A percentile compares a stretch with the other conserved stretches of the same genome.
Conservation (phyloP, 2,888 invertebrate genomes). For the Dichetophora obliterata region DNA sequence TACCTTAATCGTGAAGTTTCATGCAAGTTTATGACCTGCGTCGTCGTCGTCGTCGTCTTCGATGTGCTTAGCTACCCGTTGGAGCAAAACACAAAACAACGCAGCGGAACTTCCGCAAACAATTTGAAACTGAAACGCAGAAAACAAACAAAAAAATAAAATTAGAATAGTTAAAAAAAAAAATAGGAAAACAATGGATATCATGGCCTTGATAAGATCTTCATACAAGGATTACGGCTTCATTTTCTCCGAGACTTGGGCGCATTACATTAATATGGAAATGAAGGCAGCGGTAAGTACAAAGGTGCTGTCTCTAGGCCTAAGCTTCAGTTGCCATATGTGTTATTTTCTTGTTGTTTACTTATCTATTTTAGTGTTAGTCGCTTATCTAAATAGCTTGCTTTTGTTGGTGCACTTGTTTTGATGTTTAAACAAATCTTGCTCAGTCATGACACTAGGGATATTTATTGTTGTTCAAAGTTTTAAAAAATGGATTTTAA, state of each 20-base stretch:
- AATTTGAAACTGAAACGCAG: conserved; percentile 2
- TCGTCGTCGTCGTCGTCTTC: not conserved
- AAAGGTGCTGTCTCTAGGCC: not conserved
- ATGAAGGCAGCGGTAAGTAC: conserved; percentile 72
- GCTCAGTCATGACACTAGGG: too few relatives aligned
- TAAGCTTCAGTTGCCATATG: conserved; percentile 8
- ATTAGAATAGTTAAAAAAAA: conserved; percentile 30
- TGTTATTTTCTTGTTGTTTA: not conserved
- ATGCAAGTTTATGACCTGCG: not conserved
- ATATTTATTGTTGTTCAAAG: too few relatives aligned
- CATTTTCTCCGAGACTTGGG: conserved; percentile 69
- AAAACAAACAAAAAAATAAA: not conserved
- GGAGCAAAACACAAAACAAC: not conserved
- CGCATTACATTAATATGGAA: conserved; percentile 72
- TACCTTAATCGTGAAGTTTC: not conserved
- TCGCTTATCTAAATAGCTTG: not conserved
- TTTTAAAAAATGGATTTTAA: too few relatives aligned
- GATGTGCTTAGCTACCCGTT: not conserved
- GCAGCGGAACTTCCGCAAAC: not conserved
- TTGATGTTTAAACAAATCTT: too few relatives aligned
- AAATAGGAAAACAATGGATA: conserved; percentile 54
- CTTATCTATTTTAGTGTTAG: conserved; percentile 7
- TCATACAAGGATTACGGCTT: conserved; percentile 60
- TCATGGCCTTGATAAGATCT: conserved; percentile 57
- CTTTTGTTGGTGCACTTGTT: too few relatives aligned